phyloP scores from a whole-genome alignment of 2,888 invertebrate species.

The Erynnis tages region DNA sequence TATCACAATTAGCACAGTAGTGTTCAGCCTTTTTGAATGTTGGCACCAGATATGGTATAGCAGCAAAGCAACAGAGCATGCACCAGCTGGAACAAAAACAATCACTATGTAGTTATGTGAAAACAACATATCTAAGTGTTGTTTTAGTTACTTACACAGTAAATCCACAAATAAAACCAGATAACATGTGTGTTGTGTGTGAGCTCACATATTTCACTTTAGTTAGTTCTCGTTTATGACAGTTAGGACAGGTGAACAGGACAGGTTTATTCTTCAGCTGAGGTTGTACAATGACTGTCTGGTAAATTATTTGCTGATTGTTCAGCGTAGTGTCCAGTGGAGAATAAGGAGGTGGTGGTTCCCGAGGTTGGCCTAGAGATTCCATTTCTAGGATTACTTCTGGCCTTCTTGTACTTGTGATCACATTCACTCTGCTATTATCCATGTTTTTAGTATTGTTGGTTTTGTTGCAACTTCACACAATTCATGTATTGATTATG shows the following conservation, averaged over 20 bases:
- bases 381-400: slow-evolving; percentile 42
- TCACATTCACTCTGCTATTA: neutral
- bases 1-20: slow-evolving; percentile 65
- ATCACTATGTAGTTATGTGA: neutral
- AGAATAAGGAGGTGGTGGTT: slow-evolving; percentile 65
- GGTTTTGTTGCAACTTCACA: neutral
- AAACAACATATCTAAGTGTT: neutral
- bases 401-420: slow-evolving; percentile 30
- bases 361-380: slow-evolving; percentile 38
- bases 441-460: slow-evolving; percentile 1
- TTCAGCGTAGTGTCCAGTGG: slow-evolving; percentile 34
- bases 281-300: slow-evolving; percentile 55
- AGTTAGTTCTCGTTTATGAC: slow-evolving; percentile 57
- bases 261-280: slow-evolving; percentile 52
- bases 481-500: slow-evolving; percentile 10
- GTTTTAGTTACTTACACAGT: slow-evolving; percentile 56
- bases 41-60: slow-evolving; percentile 59
- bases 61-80: slow-evolving; percentile 64
- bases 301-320: slow-evolving; percentile 47
- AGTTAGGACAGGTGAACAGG: slow-evolving; percentile 55
- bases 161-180: slow-evolving; percentile 70
- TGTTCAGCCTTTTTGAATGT: slow-evolving; percentile 64
- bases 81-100: slow-evolving; percentile 61
- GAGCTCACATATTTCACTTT: slow-evolving; percentile 63
- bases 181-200: slow-evolving; percentile 64